Conservation (phyloP, 2,113 vertebrate species). For the Tetrao urogallus region DNA sequence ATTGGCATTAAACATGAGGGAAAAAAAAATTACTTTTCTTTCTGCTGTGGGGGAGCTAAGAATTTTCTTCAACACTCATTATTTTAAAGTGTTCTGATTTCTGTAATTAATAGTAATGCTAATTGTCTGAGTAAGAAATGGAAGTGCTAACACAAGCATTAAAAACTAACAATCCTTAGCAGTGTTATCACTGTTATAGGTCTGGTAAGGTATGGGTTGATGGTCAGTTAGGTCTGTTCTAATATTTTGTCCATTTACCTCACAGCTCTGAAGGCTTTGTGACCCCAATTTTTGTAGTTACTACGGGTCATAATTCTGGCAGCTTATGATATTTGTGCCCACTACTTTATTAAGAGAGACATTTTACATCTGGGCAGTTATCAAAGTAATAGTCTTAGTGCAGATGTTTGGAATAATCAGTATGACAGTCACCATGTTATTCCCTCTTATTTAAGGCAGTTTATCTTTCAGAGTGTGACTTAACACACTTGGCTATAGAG, state of each 20-base stretch:
- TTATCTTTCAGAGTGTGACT: background rate
- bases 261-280: background rate
- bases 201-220: background rate
- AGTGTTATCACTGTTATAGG: background rate
- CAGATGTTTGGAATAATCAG: background rate
- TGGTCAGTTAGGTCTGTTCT: background rate
- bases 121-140: constrained; percentile 6
- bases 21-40: background rate
- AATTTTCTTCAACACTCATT: constrained; percentile 14
- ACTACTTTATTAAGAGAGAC: background rate
- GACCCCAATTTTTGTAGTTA: background rate
- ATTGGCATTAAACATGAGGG: constrained; percentile 1
- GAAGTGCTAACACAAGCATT: background rate
- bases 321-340: background rate
- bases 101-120: constrained; percentile 64
- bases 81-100: constrained; percentile 26
- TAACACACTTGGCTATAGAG: background rate
- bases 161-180: constrained; percentile 13
- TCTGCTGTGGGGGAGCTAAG: background rate
- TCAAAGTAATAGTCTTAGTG: background rate
- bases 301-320: background rate
- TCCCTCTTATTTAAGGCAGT: accelerated
- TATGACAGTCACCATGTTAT: background rate
- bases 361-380: background rate
- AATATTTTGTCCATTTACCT: constrained; percentile 29